phyloP scores from a whole-genome alignment of 2,113 vertebrate genomes.

The Ptyas mucosa region DNA sequence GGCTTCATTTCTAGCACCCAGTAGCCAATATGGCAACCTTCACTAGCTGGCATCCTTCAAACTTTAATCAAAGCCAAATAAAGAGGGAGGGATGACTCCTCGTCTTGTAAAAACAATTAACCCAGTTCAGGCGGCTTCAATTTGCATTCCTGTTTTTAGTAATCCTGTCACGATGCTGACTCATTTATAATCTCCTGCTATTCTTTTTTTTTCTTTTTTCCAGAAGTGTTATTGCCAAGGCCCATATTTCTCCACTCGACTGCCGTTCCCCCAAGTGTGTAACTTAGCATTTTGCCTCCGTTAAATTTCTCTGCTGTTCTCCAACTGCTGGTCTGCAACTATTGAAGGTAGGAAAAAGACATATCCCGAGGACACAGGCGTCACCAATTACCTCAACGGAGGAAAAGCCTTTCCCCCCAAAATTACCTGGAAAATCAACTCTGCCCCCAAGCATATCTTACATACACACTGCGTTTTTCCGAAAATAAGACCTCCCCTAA shows the following conservation, averaged over 20 bases:
- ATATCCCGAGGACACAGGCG: neutral
- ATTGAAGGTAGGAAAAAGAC: neutral
- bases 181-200: neutral
- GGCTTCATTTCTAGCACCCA: neutral
- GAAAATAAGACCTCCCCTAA: too few species aligned
- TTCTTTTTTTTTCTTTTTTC: neutral
- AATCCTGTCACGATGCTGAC: neutral
- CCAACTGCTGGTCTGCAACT: neutral
- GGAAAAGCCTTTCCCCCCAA: neutral
- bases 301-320: neutral
- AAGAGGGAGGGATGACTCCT: neutral
- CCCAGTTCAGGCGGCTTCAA: neutral
- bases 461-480: too few species aligned
- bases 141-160: neutral
- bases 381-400: neutral
- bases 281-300: neutral
- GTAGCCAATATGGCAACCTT: neutral
- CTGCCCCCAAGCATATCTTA: neutral
- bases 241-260: neutral
- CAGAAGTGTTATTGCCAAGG: neutral
- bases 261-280: neutral
- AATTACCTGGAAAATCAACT: neutral
- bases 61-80: neutral
- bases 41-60: neutral
- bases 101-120: neutral